Conservation (phyloP, 2,888 invertebrate genomes). For the Geophilus truncorum region DNA sequence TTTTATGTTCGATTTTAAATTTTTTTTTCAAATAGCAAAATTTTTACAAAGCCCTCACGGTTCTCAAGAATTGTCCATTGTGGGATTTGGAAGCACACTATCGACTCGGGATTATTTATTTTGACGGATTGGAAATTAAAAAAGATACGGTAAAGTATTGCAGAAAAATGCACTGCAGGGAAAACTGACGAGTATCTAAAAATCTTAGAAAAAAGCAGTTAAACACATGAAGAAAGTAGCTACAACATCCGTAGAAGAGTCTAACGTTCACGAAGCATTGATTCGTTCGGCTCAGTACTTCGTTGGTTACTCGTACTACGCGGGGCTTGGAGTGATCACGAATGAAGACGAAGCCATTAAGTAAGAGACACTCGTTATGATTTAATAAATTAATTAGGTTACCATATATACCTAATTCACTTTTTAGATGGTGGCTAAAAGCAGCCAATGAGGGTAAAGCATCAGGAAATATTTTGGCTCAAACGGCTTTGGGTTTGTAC, state of each 20-base stretch:
- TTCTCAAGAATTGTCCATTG: not conserved
- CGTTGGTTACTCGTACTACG: constrained; percentile 3
- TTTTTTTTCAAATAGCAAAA: not conserved
- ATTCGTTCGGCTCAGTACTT: constrained; percentile 28
- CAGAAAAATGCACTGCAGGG: no score
- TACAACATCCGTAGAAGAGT: not conserved
- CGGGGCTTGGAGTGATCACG: not conserved
- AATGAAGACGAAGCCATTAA: constrained; percentile 11
- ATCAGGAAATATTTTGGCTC: not conserved
- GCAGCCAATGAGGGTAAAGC: constrained; percentile 1
- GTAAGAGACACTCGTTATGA: not conserved
- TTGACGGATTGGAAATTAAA: constrained; percentile 25
- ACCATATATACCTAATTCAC: no score
- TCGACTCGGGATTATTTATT: constrained; percentile 23
- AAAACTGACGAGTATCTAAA: no score
- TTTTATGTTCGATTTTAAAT: not conserved
- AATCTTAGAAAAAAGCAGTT: constrained; percentile 22
- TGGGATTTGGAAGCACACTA: constrained; percentile 32
- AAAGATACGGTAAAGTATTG: not conserved
- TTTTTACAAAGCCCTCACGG: not conserved
- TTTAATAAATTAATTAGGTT: no score
- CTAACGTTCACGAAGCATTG: not conserved
- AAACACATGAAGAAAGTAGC: constrained; percentile 20
- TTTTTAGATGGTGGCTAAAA: constrained; percentile 25
- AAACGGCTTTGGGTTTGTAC: constrained; percentile 17